A percentile compares a stretch with the other conserved stretches of the same genome.
These are phyloP conservation scores for Anisognathus igniventris DNA, from an alignment of 2,797 vertebrate species.

Conservation along the genomic window DNA sequence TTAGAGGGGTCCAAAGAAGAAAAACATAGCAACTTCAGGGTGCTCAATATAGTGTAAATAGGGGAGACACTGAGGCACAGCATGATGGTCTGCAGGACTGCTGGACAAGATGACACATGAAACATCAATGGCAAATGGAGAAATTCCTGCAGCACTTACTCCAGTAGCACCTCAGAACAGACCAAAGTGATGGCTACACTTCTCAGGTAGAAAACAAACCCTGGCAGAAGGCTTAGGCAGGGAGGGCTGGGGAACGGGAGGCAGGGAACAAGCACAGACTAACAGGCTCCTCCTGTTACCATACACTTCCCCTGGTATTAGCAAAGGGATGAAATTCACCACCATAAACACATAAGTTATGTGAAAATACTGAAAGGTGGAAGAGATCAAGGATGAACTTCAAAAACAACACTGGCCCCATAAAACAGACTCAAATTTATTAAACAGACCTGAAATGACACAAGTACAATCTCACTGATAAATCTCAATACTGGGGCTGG, in stretches of 20 bases:
- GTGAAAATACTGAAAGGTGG: not conserved
- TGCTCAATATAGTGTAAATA: not conserved
- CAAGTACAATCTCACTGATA: not conserved
- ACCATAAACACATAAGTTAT: not conserved
- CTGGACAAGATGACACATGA: not conserved
- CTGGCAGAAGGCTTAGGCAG: not conserved
- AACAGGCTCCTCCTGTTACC: not conserved
- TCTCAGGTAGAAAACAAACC: not conserved
- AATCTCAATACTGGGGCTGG: not conserved
- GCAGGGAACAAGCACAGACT: not conserved
- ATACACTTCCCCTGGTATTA: not conserved
- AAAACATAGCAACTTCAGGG: not conserved
- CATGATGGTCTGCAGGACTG: not conserved
- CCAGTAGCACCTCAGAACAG: not conserved
- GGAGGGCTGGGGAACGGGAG: not conserved
- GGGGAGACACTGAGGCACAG: not conserved
- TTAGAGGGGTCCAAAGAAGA: not conserved
- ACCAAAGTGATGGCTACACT: accelerated
- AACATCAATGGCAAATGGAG: not conserved
- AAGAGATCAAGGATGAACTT: not conserved
- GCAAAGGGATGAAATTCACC: not conserved
- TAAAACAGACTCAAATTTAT: not conserved
- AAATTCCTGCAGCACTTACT: not conserved
- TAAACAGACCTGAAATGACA: not conserved
- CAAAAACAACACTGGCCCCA: not conserved